These are phyloP conservation scores for Stictonetta naevosa DNA, from an alignment of 2,113 vertebrate species.

Conservation along the genomic window DNA sequence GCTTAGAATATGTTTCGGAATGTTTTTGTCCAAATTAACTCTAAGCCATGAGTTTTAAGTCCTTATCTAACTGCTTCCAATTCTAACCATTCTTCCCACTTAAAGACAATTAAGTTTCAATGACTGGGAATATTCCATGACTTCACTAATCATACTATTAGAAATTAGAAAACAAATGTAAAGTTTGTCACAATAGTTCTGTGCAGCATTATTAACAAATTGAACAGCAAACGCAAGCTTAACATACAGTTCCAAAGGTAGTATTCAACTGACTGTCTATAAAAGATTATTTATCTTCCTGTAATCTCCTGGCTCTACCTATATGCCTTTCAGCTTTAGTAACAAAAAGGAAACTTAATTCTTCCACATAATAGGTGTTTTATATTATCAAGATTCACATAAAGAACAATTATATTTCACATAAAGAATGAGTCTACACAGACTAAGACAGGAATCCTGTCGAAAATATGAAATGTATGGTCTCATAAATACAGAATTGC, in stretches of 20 bases:
- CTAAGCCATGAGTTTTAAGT: not conserved
- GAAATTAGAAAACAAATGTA: not conserved
- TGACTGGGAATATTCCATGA: not conserved
- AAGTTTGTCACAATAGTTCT: not conserved
- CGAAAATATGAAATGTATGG: not conserved
- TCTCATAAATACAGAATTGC: not conserved
- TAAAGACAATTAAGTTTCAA: not conserved
- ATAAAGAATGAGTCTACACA: not conserved
- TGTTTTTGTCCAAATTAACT: not conserved
- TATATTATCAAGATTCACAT: not conserved
- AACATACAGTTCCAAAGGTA: not conserved
- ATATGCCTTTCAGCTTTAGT: not conserved
- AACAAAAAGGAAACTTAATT: not conserved
- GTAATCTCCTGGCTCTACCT: not conserved
- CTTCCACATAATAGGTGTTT: not conserved
- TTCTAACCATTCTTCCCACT: not conserved
- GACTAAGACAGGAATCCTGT: not conserved
- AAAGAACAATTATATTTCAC: not conserved
- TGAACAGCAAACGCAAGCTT: not conserved
- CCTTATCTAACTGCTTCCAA: not conserved
- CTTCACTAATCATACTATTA: not conserved
- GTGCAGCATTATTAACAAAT: not conserved
- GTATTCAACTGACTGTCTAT: fast-evolving
- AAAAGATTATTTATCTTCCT: not conserved
- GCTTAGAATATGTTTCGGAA: not conserved